Evolutionary conservation across 2,113 vertebrate species (phyloP).

Genomic region (Oceanites oceanicus): DNA sequence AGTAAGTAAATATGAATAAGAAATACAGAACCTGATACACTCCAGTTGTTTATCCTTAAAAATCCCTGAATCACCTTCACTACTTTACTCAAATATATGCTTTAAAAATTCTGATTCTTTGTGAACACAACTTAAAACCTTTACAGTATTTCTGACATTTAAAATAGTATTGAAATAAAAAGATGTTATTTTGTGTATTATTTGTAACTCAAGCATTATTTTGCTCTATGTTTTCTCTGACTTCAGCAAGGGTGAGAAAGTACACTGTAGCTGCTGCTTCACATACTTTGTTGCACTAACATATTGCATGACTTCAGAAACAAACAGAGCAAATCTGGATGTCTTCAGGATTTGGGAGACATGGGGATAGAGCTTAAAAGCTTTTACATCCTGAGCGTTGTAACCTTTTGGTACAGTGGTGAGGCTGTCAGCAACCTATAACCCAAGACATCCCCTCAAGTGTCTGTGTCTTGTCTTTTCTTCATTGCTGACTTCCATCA

Average conservation of each 20-base stretch:
- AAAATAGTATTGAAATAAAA: background rate
- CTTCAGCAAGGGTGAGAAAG: background rate
- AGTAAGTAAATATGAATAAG: background rate
- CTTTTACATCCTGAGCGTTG: background rate
- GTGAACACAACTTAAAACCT: background rate
- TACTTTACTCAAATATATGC: background rate
- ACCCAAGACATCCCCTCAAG: background rate
- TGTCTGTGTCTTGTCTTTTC: background rate
- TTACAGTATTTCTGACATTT: background rate
- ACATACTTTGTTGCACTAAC: background rate
- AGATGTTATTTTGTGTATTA: background rate
- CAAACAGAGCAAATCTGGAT: background rate
- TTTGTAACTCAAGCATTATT: background rate
- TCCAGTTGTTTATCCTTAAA: background rate
- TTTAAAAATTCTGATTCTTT: background rate
- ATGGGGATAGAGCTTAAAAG: constrained; percentile 30
- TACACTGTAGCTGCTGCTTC: background rate
- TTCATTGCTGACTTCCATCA: background rate
- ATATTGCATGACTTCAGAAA: background rate
- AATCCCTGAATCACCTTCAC: background rate
- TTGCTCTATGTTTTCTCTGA: background rate
- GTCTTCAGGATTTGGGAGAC: background rate
- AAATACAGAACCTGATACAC: background rate
- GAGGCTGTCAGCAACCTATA: constrained; percentile 1
- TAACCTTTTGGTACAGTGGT: background rate